Base-by-base conservation (phyloP, 2,888 invertebrate genomes). In the Ashinkailepas kermadecensis region DNA sequence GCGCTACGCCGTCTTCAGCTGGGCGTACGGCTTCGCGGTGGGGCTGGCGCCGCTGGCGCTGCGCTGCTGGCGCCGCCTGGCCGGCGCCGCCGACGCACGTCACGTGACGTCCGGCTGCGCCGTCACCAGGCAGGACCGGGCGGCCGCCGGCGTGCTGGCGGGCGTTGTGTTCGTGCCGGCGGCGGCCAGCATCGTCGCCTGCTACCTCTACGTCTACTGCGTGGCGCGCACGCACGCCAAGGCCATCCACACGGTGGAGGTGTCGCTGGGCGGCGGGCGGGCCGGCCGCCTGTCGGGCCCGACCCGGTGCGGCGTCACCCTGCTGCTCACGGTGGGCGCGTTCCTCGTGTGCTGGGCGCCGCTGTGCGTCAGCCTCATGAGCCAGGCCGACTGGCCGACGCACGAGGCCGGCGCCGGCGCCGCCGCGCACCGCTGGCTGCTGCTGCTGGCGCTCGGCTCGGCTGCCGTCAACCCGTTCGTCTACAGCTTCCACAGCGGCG, bases 381-480 rank as follows among this genome's bases (percentile, higher is more conserved):
- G 85, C 23, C 83, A 86, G 39, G 80, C 82, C 15, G 82, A 82
- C 89, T 89, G 9, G 87, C 88, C 82, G 89, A 90, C 74, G 86
- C 90, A 11, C 87, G 89, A 25, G 84, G 84, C 65, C 88, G 89
- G 65, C 89, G 90, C 89, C 87, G 89, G 39, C 84, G 84, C 65
- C 88, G 89, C 65, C 89, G 90, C 89, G 86, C 90, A 54, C 88
- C 90, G 10, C 39, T 90, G 90, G 87, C 86, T 91, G 65, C 89
- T 90, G 8, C 87, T 91, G n/a, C 90, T 91, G 3, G 90, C 91
- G 23, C 87, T 91, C 78, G 88, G 89, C 9, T 90, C 90, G 86
- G 90, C 90, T 85, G 90, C 91, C 12, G 87, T 90, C 82, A 91
- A 92, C 85, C 91, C 92, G 0, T 91, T 91, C 91, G 89, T 91